Base-by-base conservation (phyloP, 2,797 vertebrate genomes). In the Betta splendens region DNA sequence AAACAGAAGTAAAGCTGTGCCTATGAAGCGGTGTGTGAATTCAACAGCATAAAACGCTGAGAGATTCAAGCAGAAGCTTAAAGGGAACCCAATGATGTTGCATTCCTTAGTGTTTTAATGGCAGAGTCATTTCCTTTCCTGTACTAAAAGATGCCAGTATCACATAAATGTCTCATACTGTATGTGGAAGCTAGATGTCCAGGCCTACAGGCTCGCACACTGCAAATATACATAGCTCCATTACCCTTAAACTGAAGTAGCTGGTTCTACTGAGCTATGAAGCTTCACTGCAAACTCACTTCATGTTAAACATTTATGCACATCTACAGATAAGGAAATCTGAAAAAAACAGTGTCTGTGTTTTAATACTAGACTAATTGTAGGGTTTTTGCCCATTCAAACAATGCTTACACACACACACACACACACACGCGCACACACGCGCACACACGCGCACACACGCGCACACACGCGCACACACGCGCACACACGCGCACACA, bases 1-100 rank as follows among this genome's bases (percentile, higher is more conserved):
- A 72, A 55, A 15, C 13, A 43, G 11, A 65, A 59, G 67, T 66
- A 59, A 62, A 71, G 45, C 52, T 56, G 58, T 56, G 52, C 45
- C 39, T 61, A 36, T 55, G 71, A 65, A 77, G 50, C 16, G 29
- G 20, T 29, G 18, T 47, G 45, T 28, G 22, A 70, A 75, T 72
- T 76, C 60, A 35, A 39, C 48, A 45, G 46, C 47, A 56, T 62
- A 22, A 69, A 46, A 70, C 21, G 17, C 21, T 54, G 48, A 53
- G 43, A 64, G 56, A 20, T 44, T 55, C 5, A 17, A 22, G 17
- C 38, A 51, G 53, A 43, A 38, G 21, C 42, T 55, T 38, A 16
- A 57, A 54, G 9, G 7, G 16, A 31, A 37, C 26, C 25, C 21
- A 6, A 47, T 47, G 31, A 47, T n/a, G 22, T 59, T 57, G n/a